Evolutionary conservation across 2,888 invertebrate species (phyloP), one percentile per base, ranked within the genome.

Genomic region (Tinea semifulvella): DNA sequence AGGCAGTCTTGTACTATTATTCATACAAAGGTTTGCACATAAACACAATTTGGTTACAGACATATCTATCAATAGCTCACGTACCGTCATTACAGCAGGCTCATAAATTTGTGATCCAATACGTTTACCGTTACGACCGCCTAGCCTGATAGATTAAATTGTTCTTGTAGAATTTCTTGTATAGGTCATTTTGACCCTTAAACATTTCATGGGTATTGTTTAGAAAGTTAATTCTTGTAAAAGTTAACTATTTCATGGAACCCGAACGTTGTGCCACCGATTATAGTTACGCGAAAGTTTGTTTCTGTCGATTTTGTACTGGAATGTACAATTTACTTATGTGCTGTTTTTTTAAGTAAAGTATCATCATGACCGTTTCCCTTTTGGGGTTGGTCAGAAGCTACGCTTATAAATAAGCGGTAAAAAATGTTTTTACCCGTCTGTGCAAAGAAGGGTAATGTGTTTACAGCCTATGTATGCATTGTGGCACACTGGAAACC

Each of bases 31-130:
- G n/a, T n/a, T n/a, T n/a, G n/a, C n/a, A n/a, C n/a, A n/a, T n/a
- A n/a, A n/a, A n/a, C n/a, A n/a, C n/a, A n/a, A n/a, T n/a, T n/a
- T n/a, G n/a, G n/a, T n/a, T n/a, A n/a, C n/a, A n/a, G n/a, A n/a
- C n/a, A 22, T 22, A 22, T 40, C 40, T 22, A 40, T 40, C 40
- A 40, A 40, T 40, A 40, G 22, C 40, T 40, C 40, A 40, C 40
- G 40, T 40, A 40, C 40, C 40, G 40, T 40, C 40, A 40, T 40
- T 40, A 40, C 40, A 22, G 6, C 20, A 50, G 52, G 47, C 50
- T 55, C 53, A 59, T 61, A 60, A 62, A 61, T 59, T 58, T 52
- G 47, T 56, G 54, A 53, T 55, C 48, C 54, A 58, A 53, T 55
- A 53, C 54, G 50, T 53, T 59, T 56, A 60, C 62, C 60, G 61